These are phyloP conservation scores for Lapara coniferarum DNA, from an alignment of 2,888 invertebrate genomes.

Conservation along the genomic window DNA sequence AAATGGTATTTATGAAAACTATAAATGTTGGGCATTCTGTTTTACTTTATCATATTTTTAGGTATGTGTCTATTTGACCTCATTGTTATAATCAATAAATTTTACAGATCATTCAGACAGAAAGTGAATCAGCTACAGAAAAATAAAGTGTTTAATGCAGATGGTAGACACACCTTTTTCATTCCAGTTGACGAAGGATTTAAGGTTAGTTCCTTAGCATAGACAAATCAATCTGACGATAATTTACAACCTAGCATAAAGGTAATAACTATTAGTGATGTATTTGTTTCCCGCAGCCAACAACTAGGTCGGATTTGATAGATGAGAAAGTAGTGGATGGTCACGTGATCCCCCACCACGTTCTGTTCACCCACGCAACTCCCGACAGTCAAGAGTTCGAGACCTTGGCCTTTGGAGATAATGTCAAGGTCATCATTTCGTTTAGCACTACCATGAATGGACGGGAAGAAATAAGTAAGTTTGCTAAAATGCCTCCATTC, in stretches of 20 bases:
- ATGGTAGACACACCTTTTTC: constrained; percentile 94
- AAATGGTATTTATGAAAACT: no score
- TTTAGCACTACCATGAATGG: constrained; percentile 89
- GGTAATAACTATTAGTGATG: not conserved
- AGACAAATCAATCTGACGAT: no score
- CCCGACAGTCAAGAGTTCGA: constrained; percentile 88
- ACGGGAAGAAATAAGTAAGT: constrained; percentile 85
- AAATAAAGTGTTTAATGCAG: constrained; percentile 89
- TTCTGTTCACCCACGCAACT: constrained; percentile 93
- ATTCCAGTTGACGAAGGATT: constrained; percentile 96
- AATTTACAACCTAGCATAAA: not conserved
- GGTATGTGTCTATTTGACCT: not conserved
- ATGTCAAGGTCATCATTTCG: constrained; percentile 91
- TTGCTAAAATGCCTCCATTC: not conserved
- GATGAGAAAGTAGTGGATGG: constrained; percentile 94
- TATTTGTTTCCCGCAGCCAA: constrained; percentile 74
- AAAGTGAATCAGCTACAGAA: constrained; percentile 89
- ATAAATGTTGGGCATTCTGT: no score
- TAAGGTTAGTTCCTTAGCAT: constrained; percentile 82
- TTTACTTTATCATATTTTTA: not conserved
- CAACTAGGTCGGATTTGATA: constrained; percentile 88
- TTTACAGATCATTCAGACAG: constrained; percentile 88
- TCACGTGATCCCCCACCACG: constrained; percentile 93
- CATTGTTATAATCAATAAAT: constrained; percentile 36
- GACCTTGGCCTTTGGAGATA: constrained; percentile 92